Percentiles rank a stretch among this genome's conserved stretches.
Evolutionary conservation across 2,797 vertebrate genomes (phyloP).

Genomic region (Loriculus beryllinus): DNA sequence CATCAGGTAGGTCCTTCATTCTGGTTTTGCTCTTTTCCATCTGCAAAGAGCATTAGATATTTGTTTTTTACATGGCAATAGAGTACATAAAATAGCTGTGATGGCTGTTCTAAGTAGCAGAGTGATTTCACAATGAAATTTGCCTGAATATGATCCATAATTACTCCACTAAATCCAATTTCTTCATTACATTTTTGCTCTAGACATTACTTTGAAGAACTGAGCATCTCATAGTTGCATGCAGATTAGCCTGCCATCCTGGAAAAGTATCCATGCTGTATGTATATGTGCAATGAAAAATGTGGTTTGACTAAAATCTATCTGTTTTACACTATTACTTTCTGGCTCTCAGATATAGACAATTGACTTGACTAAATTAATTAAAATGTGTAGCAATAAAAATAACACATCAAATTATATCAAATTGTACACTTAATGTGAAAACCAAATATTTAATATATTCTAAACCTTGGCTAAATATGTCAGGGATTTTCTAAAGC

Average conservation of each 20-base stretch:
- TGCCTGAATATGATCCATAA: too few species aligned
- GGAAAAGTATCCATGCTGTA: background rate
- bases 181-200: background rate
- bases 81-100: background rate
- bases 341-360: background rate
- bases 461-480: background rate
- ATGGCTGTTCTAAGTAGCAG: background rate
- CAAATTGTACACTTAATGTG: background rate
- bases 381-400: background rate
- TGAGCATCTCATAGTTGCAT: background rate
- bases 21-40: background rate
- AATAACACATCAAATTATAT: background rate
- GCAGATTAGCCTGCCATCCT: background rate
- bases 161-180: background rate
- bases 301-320: background rate
- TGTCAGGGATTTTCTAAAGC: background rate
- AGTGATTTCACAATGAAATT: background rate
- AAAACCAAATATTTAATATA: background rate
- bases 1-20: background rate
- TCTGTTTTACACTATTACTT: background rate
- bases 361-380: background rate
- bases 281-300: background rate
- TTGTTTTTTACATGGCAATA: background rate
- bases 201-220: background rate
- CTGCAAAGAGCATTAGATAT: background rate